Evolutionary conservation across 2,797 vertebrate genomes (phyloP), one percentile per base, ranked within the genome.

Genomic region (Mormyrus hasselquistii): DNA sequence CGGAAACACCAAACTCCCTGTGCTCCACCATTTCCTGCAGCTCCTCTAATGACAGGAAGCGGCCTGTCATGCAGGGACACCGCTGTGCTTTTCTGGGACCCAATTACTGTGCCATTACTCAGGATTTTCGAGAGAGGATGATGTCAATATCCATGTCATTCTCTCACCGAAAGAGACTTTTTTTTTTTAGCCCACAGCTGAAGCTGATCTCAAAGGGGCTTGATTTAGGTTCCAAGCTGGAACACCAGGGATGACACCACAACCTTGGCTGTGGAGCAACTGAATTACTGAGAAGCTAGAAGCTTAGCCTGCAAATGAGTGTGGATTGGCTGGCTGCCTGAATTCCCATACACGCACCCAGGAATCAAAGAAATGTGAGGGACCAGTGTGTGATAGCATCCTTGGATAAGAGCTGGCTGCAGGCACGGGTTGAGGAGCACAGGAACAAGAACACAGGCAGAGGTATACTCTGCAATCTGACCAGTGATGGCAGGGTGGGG

Each of bases 401-500:
- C 22, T 9, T 12, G 65, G 25, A 12, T 69, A 29, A 69, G 1
- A 34, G 25, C 29, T 73, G 10, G 65, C 65, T 34, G 4, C 65
- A 73, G 29, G 14, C 12, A 16, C 9, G 1, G 62, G 0, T 9
- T 10, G 25, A 12, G 25, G 25, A 69, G 62, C n/a, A 5, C 57
- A n/a, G n/a, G 57, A n/a, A 7, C 19, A 59, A 59, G n/a, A n/a
- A 3, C 6, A 59, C 96, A 99, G 94, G 97, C 98, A 2, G 98
- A 97, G 90, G 94, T 29, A 29, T 98, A 98, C 98, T 0, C 97
- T 97, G 94, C 95, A 73, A 94, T 95, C 3, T 97, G 95, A 29
- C 94, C 96, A 91, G 97, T 96, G 95, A 98, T 99, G 91, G 97
- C 96, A 0, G 97, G 0, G 98, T 97, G 2, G 98, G 96, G 16